Conservation (phyloP, 1,140 invertebrate genomes). For the Cydia pomonella region DNA sequence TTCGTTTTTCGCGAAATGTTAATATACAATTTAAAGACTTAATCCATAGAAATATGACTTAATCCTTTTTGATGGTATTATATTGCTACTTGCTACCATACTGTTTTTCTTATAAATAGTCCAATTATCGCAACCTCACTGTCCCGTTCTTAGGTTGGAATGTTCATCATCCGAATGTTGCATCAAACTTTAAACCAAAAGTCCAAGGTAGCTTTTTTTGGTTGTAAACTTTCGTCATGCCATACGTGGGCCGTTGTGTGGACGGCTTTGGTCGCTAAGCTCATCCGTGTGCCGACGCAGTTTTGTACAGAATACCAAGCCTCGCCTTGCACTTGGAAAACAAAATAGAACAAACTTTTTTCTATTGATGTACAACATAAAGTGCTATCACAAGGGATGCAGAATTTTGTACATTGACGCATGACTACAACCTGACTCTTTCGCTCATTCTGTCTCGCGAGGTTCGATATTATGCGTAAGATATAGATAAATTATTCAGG, state of each 20-base stretch:
- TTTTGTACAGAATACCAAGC: constrained; percentile 17
- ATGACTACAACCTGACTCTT: background rate
- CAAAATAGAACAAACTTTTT: constrained; percentile 18
- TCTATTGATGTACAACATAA: background rate
- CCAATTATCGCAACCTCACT: background rate
- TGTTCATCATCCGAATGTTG: background rate
- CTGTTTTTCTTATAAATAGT: background rate
- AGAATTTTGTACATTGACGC: background rate
- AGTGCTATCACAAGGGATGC: background rate
- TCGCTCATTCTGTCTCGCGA: background rate
- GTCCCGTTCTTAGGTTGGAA: background rate
- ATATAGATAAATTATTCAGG: no score
- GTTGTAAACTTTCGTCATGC: background rate
- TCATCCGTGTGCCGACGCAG: background rate
- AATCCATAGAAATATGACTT: no score
- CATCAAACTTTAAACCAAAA: background rate
- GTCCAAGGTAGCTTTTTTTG: background rate
- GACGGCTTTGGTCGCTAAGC: constrained; percentile 2
- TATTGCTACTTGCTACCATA: background rate
- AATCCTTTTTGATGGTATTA: no score
- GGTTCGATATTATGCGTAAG: no score
- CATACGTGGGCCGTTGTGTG: constrained; percentile 13
- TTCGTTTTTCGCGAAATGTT: no score
- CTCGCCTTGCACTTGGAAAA: constrained; percentile 10
- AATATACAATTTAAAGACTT: no score